phyloP scores from a whole-genome alignment of 1,140 invertebrate species.

The Saccostrea echinata region DNA sequence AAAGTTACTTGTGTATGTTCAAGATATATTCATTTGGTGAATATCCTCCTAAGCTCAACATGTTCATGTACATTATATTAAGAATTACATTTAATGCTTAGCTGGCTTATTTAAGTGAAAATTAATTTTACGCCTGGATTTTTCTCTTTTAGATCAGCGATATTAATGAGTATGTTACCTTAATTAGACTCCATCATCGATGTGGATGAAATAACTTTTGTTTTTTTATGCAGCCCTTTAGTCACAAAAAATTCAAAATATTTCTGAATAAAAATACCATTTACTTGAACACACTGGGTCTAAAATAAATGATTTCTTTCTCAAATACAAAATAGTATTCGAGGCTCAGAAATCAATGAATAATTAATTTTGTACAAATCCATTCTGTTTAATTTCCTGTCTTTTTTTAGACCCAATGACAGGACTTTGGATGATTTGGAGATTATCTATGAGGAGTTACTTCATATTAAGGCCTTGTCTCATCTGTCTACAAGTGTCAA shows the following conservation, averaged over 20 bases:
- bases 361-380: background rate
- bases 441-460: slow-evolving; percentile 91
- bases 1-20: no score
- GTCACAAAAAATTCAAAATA: background rate
- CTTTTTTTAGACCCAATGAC: slow-evolving; percentile 82
- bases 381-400: background rate
- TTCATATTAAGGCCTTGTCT: slow-evolving; percentile 90
- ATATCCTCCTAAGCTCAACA: no score
- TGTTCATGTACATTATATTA: no score
- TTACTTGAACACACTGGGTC: background rate
- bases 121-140: no score
- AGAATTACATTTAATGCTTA: no score
- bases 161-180: no score
- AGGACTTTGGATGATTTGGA: slow-evolving; percentile 90
- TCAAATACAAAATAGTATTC: background rate
- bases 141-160: no score
- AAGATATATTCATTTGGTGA: no score
- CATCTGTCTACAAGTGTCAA: slow-evolving; percentile 92
- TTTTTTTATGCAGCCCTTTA: no score
- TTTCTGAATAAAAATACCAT: background rate
- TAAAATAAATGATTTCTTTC: background rate
- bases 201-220: no score
- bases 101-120: no score
- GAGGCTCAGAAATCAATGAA: background rate
- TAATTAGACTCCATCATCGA: no score